A percentile compares a stretch with the other conserved stretches of the same genome.
Evolutionary conservation across 2,113 vertebrate species (phyloP).

Genomic region (Sinocyclocheilus rhinocerous): DNA sequence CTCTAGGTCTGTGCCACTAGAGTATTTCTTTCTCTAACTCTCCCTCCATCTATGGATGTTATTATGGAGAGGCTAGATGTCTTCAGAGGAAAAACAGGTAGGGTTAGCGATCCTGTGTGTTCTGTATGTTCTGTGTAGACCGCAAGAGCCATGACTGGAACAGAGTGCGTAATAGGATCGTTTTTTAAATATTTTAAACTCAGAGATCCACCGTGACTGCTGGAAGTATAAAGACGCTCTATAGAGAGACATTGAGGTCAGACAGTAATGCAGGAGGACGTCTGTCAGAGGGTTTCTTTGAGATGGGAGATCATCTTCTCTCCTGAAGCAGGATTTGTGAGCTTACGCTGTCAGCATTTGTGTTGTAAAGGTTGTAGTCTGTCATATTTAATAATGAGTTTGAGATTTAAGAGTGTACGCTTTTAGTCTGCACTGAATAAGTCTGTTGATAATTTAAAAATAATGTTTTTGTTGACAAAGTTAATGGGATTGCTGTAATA

Average conservation of each 20-base stretch:
- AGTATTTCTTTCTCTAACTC: slow-evolving; percentile 42
- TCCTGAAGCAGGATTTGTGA: slow-evolving; percentile 30
- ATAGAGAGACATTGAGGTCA: slow-evolving; percentile 28
- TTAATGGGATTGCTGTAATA: not conserved
- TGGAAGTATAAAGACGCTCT: slow-evolving; percentile 10
- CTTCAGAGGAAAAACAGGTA: slow-evolving; percentile 71
- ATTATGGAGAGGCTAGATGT: slow-evolving; percentile 66
- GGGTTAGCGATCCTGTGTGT: slow-evolving; percentile 1
- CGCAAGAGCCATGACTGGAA: slow-evolving; percentile 19
- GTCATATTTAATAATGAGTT: not conserved
- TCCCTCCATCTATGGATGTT: slow-evolving; percentile 43
- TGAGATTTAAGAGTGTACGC: not conserved
- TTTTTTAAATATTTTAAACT: slow-evolving; percentile 30
- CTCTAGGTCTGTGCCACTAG: slow-evolving; percentile 28
- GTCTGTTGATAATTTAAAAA: not conserved
- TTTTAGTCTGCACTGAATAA: not conserved
- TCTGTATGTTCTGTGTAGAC: slow-evolving; percentile 23
- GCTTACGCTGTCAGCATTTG: not conserved
- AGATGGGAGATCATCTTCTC: slow-evolving; percentile 27
- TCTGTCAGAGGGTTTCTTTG: slow-evolving; percentile 21
- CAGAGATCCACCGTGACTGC: not conserved
- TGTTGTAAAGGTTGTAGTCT: slow-evolving; percentile 24
- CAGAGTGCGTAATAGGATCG: slow-evolving; percentile 16
- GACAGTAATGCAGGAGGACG: slow-evolving; percentile 16
- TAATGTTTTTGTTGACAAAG: not conserved